A percentile compares a stretch with the other conserved stretches of the same genome.
Evolutionary conservation across 2,797 vertebrate genomes (phyloP).

Genomic region (Syngnathus rostellatus): DNA sequence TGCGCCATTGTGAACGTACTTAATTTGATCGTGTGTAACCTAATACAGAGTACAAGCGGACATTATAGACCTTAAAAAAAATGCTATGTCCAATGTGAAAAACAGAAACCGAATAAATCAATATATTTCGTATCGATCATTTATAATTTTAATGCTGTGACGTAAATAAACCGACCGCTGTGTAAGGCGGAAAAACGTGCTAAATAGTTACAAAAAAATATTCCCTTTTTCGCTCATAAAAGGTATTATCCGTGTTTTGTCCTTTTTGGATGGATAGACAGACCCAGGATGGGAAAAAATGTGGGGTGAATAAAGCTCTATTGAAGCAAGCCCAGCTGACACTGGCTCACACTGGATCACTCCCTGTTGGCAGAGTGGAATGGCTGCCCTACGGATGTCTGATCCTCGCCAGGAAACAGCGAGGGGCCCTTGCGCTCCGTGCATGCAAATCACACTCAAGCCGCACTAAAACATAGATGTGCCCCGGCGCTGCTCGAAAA

Average conservation of each 20-base stretch:
- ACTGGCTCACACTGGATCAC: slow-evolving; percentile 48
- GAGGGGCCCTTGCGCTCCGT: slow-evolving; percentile 10
- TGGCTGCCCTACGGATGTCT: slow-evolving; percentile 61
- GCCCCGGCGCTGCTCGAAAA: slow-evolving; percentile 28
- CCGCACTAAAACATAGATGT: slow-evolving; percentile 57
- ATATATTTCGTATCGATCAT: background rate
- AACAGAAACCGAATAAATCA: too few species aligned
- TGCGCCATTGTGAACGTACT: too few species aligned
- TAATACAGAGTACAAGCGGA: background rate
- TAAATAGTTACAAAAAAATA: too few species aligned
- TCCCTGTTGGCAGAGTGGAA: slow-evolving; percentile 57
- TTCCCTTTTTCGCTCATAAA: background rate
- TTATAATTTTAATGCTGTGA: background rate
- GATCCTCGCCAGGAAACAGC: slow-evolving; percentile 64
- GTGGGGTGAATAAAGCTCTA: slow-evolving; percentile 51
- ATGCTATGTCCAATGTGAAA: background rate
- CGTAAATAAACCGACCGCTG: background rate
- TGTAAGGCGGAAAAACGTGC: background rate
- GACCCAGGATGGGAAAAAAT: slow-evolving; percentile 22
- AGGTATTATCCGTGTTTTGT: background rate
- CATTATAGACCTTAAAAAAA: background rate
- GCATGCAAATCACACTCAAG: slow-evolving; percentile 49
- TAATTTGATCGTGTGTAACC: too few species aligned
- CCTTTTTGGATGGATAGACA: background rate
- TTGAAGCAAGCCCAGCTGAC: slow-evolving; percentile 66